Evolutionary conservation across 2,113 vertebrate genomes (phyloP), one percentile per base, ranked within the genome.

Genomic region (Rhinolophus ferrumequinum): DNA sequence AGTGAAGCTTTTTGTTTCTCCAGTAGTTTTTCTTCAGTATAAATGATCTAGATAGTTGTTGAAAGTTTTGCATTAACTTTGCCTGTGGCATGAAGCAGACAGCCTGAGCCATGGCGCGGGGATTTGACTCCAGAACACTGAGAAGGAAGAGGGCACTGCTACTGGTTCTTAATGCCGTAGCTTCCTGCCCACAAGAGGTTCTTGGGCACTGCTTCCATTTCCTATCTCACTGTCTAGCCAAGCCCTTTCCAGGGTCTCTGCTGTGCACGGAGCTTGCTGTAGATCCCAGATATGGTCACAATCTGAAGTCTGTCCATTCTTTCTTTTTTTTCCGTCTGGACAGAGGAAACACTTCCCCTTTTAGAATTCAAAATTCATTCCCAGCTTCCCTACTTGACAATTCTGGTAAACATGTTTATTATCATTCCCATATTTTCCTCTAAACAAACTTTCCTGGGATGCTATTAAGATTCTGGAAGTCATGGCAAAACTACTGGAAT

Each of bases 371-470:
- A 12, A 28, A 24, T 87, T 81, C n/a, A 35, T 33, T 66, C 28
- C 22, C 66, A 64, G 38, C 2, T 62, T 88, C 82, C 47, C 60
- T 16, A 88, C 90, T 95, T 88, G 54, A 62, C 94, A 76, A 83
- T 93, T 87, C 69, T 72, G 10, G 47, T 22, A 90, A 94, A 93
- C 84, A 84, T 95, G 75, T 89, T 96, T 90, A 62, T 66, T 41
- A 93, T 69, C 18, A 56, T 50, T 92, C 66, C 88, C 38, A 90
- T n/a, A 85, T 96, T 97, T 97, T 86, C 79, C 93, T 91, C 81
- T 47, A 88, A 77, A 3, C 5, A 22, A 79, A 44, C 41, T 62
- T 95, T 88, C 33, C 85, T 58, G 90, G 64, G 60, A 88, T 93
- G 64, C 62, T 77, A 73, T 76, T 70, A 92, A 85, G 60, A 85